Conservation (phyloP, 2,888 invertebrate species). For the Morpho helenor region DNA sequence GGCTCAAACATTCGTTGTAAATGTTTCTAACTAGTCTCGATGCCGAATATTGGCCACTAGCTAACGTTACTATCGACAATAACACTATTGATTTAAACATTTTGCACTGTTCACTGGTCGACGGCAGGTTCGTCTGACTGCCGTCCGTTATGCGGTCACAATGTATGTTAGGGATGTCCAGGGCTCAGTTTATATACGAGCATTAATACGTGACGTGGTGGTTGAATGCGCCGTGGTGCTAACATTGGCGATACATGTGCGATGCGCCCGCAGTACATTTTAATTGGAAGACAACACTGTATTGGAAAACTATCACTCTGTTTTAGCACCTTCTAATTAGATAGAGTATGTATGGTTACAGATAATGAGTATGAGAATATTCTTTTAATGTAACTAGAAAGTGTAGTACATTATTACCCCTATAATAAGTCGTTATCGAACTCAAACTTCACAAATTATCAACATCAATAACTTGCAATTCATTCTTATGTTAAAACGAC, state of each 20-base stretch:
- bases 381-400: not conserved
- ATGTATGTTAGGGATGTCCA: conserved; percentile 70
- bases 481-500: no score
- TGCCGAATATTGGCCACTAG: conserved; percentile 76
- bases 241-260: conserved; percentile 50
- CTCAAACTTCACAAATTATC: no score
- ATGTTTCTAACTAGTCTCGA: conserved; percentile 82
- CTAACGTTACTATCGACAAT: conserved; percentile 52
- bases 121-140: conserved; percentile 68
- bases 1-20: conserved; percentile 83
- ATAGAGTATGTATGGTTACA: conserved; percentile 10
- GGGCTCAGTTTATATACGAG: conserved; percentile 78
- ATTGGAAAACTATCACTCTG: conserved; percentile 60
- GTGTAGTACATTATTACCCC: not conserved
- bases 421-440: no score
- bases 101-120: conserved; percentile 50
- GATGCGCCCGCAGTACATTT: conserved; percentile 53
- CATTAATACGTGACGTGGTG: conserved; percentile 76
- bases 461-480: no score
- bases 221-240: conserved; percentile 55
- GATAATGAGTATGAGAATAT: not conserved
- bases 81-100: conserved; percentile 70
- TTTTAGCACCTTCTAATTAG: conserved; percentile 29
- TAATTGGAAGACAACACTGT: conserved; percentile 57
- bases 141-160: conserved; percentile 63